Evolutionary conservation across 2,797 vertebrate species (phyloP), one percentile per base, ranked within the genome.

Genomic region (Ataeniobius toweri): DNA sequence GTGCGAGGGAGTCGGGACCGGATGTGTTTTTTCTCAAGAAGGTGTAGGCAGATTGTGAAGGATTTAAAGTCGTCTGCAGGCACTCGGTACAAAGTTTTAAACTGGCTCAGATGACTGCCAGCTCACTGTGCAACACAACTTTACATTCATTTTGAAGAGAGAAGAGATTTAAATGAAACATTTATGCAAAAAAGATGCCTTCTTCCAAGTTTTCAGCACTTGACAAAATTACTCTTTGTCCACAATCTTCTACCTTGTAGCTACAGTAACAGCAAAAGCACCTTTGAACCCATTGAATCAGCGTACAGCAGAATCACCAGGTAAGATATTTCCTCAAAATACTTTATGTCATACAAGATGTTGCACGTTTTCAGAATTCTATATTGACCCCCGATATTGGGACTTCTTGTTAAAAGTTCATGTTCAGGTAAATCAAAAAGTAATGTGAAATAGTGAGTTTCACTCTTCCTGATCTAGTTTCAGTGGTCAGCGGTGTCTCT

Each of bases 281-380:
- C 89, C 89, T 2, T 94, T 90, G 93, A 94, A 86, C 78, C 85
- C n/a, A 0, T 76, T 81, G 71, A 22, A 85, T 55, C 88, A 83
- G 51, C 70, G 80, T 61, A 88, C 89, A 6, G 58, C 84, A 22
- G 85, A 79, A 65, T 80, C 92, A 22, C 88, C 91, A 87, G 95
- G 95, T 96, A 94, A 83, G 75, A 65, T 10, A 6, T 12, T 16
- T 6, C 61, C 16, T 7, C 5, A 84, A 63, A 39, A n/a, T 28
- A 24, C 31, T 5, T 28, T 58, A 44, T 65, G 0, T 16, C 3
- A 16, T 8, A 48, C 44, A 44, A 44, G 24, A 16, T n/a, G 7
- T 6, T 75, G 55, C 26, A 16, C 46, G 12, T 50, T 58, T 44
- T 12, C 24, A 44, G n/a, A 44, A 22, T 46, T 44, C 26, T 10